Evolutionary conservation across 1,140 invertebrate genomes (phyloP).

Genomic region (Pogonus chalceus): DNA sequence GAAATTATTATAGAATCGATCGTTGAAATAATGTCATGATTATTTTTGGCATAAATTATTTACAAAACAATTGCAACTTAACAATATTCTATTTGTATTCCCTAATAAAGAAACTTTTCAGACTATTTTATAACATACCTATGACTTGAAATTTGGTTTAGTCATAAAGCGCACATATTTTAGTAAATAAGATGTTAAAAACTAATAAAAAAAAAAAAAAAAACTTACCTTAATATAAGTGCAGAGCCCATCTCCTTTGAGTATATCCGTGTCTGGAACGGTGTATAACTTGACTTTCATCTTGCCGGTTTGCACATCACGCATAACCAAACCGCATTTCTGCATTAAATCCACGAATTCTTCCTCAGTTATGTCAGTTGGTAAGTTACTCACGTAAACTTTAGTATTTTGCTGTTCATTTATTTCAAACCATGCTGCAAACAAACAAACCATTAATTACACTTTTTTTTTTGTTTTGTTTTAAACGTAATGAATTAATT

Average conservation of each 20-base stretch:
- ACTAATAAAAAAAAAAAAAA: slow-evolving; percentile 10
- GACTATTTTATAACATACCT: too few relatives aligned
- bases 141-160: too few relatives aligned
- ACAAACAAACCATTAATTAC: too few relatives aligned
- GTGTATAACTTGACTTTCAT: slow-evolving; percentile 93
- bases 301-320: slow-evolving; percentile 70
- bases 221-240: slow-evolving; percentile 83
- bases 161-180: too few relatives aligned
- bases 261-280: slow-evolving; percentile 66
- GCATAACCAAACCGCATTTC: slow-evolving; percentile 93
- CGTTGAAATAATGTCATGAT: too few relatives aligned
- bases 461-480: slow-evolving; percentile 36
- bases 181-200: slow-evolving; percentile 14
- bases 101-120: too few relatives aligned
- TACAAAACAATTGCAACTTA: too few relatives aligned
- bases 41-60: too few relatives aligned
- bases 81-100: too few relatives aligned
- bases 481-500: too few relatives aligned
- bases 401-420: slow-evolving; percentile 90
- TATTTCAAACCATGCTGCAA: slow-evolving; percentile 83
- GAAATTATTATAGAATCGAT: too few relatives aligned
- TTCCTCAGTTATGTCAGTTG: slow-evolving; percentile 79
- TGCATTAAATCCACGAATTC: slow-evolving; percentile 85
- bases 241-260: slow-evolving; percentile 95
- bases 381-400: slow-evolving; percentile 93